Percentiles rank a stretch among this genome's conserved stretches.
phyloP scores from a whole-genome alignment of 2,113 vertebrate genomes.

The Sinocyclocheilus maitianheensis region DNA sequence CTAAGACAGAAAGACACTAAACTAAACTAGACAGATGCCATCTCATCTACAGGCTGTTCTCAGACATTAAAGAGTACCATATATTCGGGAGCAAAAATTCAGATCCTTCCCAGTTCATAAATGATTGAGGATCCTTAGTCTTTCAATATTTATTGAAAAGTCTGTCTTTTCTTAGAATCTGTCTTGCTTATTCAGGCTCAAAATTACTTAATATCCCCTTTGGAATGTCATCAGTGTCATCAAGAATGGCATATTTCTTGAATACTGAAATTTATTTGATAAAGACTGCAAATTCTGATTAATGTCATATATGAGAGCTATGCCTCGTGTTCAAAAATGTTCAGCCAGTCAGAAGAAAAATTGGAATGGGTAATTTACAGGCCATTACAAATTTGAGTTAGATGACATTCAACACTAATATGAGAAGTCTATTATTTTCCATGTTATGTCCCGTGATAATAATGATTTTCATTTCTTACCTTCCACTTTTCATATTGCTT shows the following conservation, averaged over 20 bases:
- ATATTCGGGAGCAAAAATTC: background rate
- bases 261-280: background rate
- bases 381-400: conserved; percentile 23
- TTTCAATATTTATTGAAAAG: conserved; percentile 26
- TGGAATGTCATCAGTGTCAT: conserved; percentile 6
- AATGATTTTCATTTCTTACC: conserved; percentile 32
- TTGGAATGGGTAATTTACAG: conserved; percentile 19
- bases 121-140: background rate
- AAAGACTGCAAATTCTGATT: conserved; percentile 26
- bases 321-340: background rate
- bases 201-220: background rate
- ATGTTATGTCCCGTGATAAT: conserved; percentile 22
- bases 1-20: background rate
- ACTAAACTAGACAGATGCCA: background rate
- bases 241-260: background rate
- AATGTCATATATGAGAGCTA: background rate
- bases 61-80: background rate
- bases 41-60: background rate
- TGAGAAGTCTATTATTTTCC: conserved; percentile 32
- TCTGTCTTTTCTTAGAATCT: background rate
- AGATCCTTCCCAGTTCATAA: background rate
- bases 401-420: conserved; percentile 8
- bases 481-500: conserved; percentile 34
- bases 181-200: background rate
- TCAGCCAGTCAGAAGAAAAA: conserved; percentile 5